Evolutionary conservation across 2,797 vertebrate species (phyloP), one percentile per base, ranked within the genome.

Genomic region (Malacoraja senta): DNA sequence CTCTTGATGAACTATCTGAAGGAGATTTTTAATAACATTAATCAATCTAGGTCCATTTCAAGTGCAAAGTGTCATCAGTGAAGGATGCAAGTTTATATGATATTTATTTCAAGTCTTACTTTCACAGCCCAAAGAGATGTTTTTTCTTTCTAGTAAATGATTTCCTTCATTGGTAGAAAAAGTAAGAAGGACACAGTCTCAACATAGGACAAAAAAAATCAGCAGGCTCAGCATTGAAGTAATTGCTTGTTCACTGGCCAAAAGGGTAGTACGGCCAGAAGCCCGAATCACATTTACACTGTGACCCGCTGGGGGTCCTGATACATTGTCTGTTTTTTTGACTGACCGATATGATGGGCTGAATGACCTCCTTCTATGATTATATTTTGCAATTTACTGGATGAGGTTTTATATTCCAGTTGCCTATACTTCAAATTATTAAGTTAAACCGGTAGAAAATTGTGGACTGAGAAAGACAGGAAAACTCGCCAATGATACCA

Each of bases 1-100:
- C 94, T 94, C 96, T 97, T 93, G 95, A 95, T 72, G 95, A n/a
- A 13, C 95, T 96, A 65, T 98, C 98, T 98, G 94, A 1, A n/a
- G 93, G 80, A 71, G 93, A 63, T 80, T 53, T 65, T 53, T 88
- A 94, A 74, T 44, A n/a, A n/a, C 10, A 7, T 79, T 32, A 38
- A 71, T 72, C 35, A 72, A 15, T 91, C 1, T 91, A 24, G 21
- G 10, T 72, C 65, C 15, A 91, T 74, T 91, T 74, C 88, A 74
- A 91, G 38, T 6, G 4, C 24, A 74, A 91, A 91, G 24, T 76
- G 29, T 74, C 90, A 91, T 19, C 4, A 35, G 17, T 72, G 71
- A 76, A 92, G 53, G 35, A 76, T 74, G 68, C 71, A 92, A 76
- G 53, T 26, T 92, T 72, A 38, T 13, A 72, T 32, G 44, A 65